A percentile compares a stretch with the other conserved stretches of the same genome.
Conservation (phyloP, 2,888 invertebrate genomes). For the Nematopogon swammerdamellus region DNA sequence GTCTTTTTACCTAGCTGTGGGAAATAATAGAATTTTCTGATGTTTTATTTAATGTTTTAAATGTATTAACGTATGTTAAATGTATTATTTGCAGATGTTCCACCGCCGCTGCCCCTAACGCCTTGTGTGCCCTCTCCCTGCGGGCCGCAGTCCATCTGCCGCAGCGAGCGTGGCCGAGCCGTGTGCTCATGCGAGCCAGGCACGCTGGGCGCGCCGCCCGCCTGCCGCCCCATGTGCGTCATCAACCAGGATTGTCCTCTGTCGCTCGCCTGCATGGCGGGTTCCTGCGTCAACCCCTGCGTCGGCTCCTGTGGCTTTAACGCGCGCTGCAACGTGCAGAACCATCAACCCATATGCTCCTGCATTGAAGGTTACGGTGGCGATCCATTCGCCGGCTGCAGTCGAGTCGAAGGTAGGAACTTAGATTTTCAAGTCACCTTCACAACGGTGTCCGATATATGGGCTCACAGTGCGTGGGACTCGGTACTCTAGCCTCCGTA, state of each 20-base stretch:
- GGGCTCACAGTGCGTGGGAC: neutral
- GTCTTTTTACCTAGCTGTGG: too few species aligned
- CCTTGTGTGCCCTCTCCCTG: constrained; percentile 70
- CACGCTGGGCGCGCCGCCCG: constrained; percentile 75
- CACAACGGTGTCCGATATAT: neutral
- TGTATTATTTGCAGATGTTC: constrained; percentile 1
- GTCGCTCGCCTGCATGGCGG: constrained; percentile 66
- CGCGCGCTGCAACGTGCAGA: constrained; percentile 69
- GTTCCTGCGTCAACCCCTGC: constrained; percentile 75
- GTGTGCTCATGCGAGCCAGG: constrained; percentile 72
- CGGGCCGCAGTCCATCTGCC: constrained; percentile 64
- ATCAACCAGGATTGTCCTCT: constrained; percentile 77
- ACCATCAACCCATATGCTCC: constrained; percentile 72
- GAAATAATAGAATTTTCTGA: too few species aligned
- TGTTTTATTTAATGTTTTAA: too few species aligned
- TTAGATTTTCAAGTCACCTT: neutral
- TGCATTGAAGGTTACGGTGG: constrained; percentile 74
- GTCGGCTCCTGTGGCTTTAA: constrained; percentile 74
- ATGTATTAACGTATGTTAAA: too few species aligned
- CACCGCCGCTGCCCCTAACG: constrained; percentile 32
- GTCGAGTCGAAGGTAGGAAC: constrained; percentile 56
- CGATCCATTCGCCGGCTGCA: constrained; percentile 76
- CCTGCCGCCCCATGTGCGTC: constrained; percentile 74
- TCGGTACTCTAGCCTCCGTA: neutral
- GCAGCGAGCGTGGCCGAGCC: constrained; percentile 60